Percentiles rank a stretch among this genome's conserved stretches.
Conservation (phyloP, 2,113 vertebrate species). For the Isurus oxyrinchus region DNA sequence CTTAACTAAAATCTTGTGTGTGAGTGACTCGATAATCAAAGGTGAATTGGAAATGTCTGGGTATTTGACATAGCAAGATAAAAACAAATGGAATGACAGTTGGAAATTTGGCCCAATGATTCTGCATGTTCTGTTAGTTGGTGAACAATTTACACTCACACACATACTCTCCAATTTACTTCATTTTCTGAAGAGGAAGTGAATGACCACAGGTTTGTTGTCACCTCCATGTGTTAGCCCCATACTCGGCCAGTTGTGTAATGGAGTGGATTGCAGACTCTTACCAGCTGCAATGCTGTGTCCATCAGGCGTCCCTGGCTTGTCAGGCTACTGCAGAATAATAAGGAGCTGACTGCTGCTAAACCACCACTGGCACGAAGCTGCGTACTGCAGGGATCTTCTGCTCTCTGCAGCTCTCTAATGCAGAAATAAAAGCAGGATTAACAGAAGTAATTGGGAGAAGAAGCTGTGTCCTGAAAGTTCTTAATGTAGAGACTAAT, state of each 20-base stretch:
- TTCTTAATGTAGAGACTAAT: neutral
- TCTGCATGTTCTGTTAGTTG: neutral
- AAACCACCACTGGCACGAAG: conserved; percentile 8
- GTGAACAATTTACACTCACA: neutral
- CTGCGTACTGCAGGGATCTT: conserved; percentile 15
- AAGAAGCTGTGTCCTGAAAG: conserved; percentile 1
- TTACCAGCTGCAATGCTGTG: conserved; percentile 10
- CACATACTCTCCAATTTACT: neutral
- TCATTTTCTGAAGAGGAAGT: neutral
- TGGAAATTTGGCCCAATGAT: neutral
- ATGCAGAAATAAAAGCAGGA: neutral
- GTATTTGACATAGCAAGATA: neutral
- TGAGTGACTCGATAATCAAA: neutral
- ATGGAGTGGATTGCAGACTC: neutral
- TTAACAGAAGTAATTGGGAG: conserved; percentile 10
- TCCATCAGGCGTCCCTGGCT: conserved; percentile 19
- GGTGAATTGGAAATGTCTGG: neutral
- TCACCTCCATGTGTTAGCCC: neutral
- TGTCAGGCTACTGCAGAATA: conserved; percentile 29
- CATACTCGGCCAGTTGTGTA: neutral
- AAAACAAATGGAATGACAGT: neutral
- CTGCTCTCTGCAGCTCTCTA: conserved; percentile 18
- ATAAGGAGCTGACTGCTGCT: conserved; percentile 28
- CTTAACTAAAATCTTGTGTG: neutral
- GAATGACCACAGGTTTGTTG: neutral